These are phyloP conservation scores for Megalops cyprinoides DNA, from an alignment of 2,797 vertebrate genomes.

Conservation along the genomic window DNA sequence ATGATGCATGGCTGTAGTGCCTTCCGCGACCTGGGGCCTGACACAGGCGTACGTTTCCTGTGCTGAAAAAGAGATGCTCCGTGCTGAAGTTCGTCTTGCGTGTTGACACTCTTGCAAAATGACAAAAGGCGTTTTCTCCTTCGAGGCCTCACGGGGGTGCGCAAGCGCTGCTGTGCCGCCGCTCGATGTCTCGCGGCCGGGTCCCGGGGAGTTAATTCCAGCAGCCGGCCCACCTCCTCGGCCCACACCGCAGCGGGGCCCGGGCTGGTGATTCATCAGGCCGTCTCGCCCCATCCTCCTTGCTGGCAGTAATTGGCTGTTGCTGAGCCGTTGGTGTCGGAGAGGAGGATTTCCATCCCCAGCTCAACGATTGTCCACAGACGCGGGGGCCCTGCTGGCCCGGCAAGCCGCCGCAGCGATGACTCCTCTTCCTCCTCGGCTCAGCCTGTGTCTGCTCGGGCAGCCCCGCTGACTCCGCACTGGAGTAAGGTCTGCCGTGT, in stretches of 20 bases:
- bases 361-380: neutral
- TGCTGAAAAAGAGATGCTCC: neutral
- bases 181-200: neutral
- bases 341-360: conserved; percentile 18
- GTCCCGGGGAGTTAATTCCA: conserved; percentile 4
- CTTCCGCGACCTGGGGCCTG: neutral
- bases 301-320: conserved; percentile 5
- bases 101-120: conserved; percentile 6
- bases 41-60: neutral
- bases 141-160: neutral
- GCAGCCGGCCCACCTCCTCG: neutral
- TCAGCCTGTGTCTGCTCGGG: neutral
- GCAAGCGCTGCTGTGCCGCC: neutral
- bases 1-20: too few relatives aligned
- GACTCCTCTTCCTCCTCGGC: neutral
- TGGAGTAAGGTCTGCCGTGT: neutral
- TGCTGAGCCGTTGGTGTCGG: neutral
- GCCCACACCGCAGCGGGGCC: neutral
- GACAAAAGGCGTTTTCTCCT: neutral
- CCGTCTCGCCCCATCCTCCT: neutral
- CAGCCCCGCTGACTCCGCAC: neutral
- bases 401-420: neutral
- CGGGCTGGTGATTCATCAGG: conserved; percentile 16
- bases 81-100: neutral
- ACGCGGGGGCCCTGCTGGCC: neutral